Evolutionary conservation across 1,140 invertebrate genomes (phyloP).

Genomic region (Achatina immaculata): DNA sequence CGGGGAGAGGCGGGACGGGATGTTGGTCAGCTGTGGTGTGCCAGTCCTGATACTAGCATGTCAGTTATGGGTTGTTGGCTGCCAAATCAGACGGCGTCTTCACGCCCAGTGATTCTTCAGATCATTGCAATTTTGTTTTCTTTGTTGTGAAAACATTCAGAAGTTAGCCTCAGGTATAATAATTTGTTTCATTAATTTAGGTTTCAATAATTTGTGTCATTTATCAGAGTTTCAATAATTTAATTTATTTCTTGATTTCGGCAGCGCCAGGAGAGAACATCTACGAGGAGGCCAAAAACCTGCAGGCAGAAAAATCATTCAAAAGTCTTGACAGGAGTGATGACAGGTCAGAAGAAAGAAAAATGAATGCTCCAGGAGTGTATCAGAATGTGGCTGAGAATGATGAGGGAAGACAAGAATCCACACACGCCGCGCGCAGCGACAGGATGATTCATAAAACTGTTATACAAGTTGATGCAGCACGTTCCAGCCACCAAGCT

Average conservation of each 20-base stretch:
- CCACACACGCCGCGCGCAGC: background rate
- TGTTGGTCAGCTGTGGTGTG: no score
- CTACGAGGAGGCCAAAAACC: background rate
- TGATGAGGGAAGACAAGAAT: background rate
- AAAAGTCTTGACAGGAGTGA: background rate
- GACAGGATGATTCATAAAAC: background rate
- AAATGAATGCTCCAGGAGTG: background rate
- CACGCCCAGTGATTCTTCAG: no score
- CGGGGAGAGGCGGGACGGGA: no score
- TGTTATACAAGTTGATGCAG: constrained; percentile 21
- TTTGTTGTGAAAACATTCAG: no score
- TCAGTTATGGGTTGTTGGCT: no score
- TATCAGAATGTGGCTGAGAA: background rate
- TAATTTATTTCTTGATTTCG: background rate
- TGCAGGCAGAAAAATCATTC: background rate
- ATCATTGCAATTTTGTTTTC: no score
- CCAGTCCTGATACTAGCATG: no score
- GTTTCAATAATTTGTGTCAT: no score
- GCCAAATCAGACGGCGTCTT: no score
- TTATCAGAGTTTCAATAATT: no score
- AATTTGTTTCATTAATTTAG: no score
- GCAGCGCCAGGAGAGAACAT: background rate
- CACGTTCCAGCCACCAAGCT: background rate
- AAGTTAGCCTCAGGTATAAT: no score
- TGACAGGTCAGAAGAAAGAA: background rate